These are phyloP conservation scores for Orientallactaga sibirica DNA, from an alignment of 2,797 vertebrate genomes.

Conservation along the genomic window DNA sequence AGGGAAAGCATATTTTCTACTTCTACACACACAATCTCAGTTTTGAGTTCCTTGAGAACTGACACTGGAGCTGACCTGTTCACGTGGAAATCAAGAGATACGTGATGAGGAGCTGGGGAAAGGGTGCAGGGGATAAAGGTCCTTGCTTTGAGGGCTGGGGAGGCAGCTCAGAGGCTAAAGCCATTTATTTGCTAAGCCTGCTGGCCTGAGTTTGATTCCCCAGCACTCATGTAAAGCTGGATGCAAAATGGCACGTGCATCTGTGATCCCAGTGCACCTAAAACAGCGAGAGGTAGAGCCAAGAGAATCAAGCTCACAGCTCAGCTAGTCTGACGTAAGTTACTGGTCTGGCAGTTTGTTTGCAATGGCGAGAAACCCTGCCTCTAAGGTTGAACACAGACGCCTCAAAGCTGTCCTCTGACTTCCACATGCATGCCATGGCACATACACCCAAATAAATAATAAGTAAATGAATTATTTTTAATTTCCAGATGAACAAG, in stretches of 20 bases:
- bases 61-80: background rate
- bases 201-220: background rate
- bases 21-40: background rate
- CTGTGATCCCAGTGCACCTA: no score
- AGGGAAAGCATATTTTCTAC: background rate
- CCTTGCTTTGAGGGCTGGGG: background rate
- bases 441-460: no score
- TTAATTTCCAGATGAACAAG: constrained; percentile 9
- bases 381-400: no score
- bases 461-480: no score
- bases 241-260: no score
- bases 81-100: constrained; percentile 19
- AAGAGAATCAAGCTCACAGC: background rate
- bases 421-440: no score
- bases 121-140: background rate
- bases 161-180: background rate
- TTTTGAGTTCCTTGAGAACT: background rate
- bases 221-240: background rate
- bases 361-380: no score
- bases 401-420: no score
- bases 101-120: background rate
- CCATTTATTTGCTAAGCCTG: background rate
- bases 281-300: no score
- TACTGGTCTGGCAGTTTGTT: background rate
- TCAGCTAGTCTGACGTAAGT: background rate